Base-by-base conservation (phyloP, 2,888 invertebrate genomes). In the Zaprionus lineosus region DNA sequence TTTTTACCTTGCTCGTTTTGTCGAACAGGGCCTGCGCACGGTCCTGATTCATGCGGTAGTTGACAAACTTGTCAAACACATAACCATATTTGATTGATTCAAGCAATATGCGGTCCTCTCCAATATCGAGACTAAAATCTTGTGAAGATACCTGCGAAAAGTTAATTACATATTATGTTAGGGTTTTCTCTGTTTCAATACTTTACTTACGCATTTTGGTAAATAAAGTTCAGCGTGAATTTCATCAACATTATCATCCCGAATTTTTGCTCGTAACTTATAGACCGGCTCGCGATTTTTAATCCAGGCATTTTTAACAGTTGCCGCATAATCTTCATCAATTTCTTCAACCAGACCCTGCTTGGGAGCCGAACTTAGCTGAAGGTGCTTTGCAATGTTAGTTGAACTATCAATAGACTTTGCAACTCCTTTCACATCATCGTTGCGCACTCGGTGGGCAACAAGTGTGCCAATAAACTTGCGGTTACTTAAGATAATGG, bases 401-500 rank as follows among this genome's bases (percentile, higher is more conserved):
- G 3, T 29, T 1, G 3, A 15, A 6, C 9, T 36, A 11, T 43
- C 9, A 0, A 24, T 11, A 0, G 24, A 37, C 1, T 36, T 26
- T n/a, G 53, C 44, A 8, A 46, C 68, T 24, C 89, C 91, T 68
- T 92, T 92, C 0, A 93, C 91, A 84, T 94, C 93, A 41, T 94
- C 91, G 72, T 94, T 93, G 86, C 94, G 93, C 70, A 96, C 93
- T 78, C 94, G 92, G 88, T 96, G 96, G 21, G 93, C 91, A 61
- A 95, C 94, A 19, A 96, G 89, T 36, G 91, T 93, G 2, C 96
- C 96, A 86, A 95, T 92, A 14, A 92, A 93, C 88, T 94, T 95
- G 26, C 94, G 92, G 90, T 96, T 94, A 85, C 93, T 94, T 58
- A 96, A 88, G 47, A 95, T 91, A 2, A 93, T 92, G 73, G 92